Percentiles rank a stretch among this genome's conserved stretches.
Conservation (phyloP, 2,888 invertebrate species). For the Orchestes rusci region DNA sequence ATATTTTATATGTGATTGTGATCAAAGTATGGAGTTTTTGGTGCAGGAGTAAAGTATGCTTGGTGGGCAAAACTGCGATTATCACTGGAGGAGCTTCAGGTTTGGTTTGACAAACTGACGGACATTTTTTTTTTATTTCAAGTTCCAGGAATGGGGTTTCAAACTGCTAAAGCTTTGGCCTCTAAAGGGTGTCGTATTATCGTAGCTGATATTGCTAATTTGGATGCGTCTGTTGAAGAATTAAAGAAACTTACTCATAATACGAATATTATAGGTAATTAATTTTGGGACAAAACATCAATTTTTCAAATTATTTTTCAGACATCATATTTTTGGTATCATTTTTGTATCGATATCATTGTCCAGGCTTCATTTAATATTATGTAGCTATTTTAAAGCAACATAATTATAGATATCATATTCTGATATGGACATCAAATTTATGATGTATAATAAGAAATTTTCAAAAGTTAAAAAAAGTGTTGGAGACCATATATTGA, state of each 20-base stretch:
- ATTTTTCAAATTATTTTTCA: too few species aligned
- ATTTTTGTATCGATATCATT: too few species aligned
- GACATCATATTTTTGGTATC: too few species aligned
- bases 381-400: too few species aligned
- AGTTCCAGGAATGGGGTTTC: slow-evolving; percentile 10
- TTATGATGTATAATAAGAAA: too few species aligned
- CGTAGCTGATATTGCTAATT: slow-evolving; percentile 13
- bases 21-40: slow-evolving; percentile 9
- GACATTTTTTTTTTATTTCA: neutral
- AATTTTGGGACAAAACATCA: too few species aligned
- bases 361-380: too few species aligned
- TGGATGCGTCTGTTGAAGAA: slow-evolving; percentile 7
- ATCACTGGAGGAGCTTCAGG: slow-evolving; percentile 18
- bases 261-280: slow-evolving; percentile 8
- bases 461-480: too few species aligned
- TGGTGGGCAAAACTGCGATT: slow-evolving; percentile 17
- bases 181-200: slow-evolving; percentile 16
- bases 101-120: too few species aligned
- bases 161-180: slow-evolving; percentile 9
- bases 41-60: slow-evolving; percentile 15
- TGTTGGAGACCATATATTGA: too few species aligned
- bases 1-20: slow-evolving; percentile 3
- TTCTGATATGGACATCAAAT: too few species aligned
- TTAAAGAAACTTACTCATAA: slow-evolving; percentile 6
- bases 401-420: too few species aligned